phyloP scores from a whole-genome alignment of 2,888 invertebrate species.

The Drosophila leonis region DNA sequence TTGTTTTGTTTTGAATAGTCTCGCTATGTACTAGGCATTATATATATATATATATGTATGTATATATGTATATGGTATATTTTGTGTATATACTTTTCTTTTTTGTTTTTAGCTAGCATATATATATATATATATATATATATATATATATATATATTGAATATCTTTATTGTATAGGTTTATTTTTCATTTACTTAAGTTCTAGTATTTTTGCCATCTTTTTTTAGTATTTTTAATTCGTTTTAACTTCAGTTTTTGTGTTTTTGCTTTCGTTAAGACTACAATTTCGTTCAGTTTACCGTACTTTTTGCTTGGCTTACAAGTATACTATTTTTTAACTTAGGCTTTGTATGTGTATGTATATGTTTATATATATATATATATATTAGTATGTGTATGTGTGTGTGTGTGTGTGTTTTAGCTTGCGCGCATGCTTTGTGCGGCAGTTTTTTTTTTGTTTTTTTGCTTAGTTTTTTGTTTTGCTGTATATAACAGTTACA shows the following conservation, averaged over 20 bases:
- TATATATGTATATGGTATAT: slow-evolving; percentile 54
- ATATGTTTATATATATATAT: slow-evolving; percentile 35
- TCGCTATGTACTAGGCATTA: slow-evolving; percentile 55
- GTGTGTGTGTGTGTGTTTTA: slow-evolving; percentile 45
- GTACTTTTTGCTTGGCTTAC: slow-evolving; percentile 64
- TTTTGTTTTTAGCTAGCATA: slow-evolving; percentile 61
- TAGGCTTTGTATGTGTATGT: slow-evolving; percentile 28
- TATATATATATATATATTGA: slow-evolving; percentile 59
- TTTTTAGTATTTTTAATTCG: slow-evolving; percentile 28
- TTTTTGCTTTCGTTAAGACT: slow-evolving; percentile 52
- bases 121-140: slow-evolving; percentile 52
- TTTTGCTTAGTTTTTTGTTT: slow-evolving; percentile 27
- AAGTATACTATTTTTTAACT: slow-evolving; percentile 57
- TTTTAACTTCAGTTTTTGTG: slow-evolving; percentile 36
- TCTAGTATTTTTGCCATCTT: slow-evolving; percentile 32
- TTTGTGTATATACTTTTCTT: slow-evolving; percentile 49
- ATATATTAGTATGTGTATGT: slow-evolving; percentile 54
- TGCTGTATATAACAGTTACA: slow-evolving; percentile 59
- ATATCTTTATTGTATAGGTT: slow-evolving; percentile 77
- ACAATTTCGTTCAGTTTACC: slow-evolving; percentile 71
- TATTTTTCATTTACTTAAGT: slow-evolving; percentile 27
- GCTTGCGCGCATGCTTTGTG: slow-evolving; percentile 67
- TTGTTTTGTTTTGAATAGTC: slow-evolving; percentile 50
- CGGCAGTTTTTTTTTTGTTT: slow-evolving; percentile 50
- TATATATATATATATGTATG: slow-evolving; percentile 40